Evolutionary conservation across 2,797 vertebrate genomes (phyloP).

Genomic region (Myotis planiceps): DNA sequence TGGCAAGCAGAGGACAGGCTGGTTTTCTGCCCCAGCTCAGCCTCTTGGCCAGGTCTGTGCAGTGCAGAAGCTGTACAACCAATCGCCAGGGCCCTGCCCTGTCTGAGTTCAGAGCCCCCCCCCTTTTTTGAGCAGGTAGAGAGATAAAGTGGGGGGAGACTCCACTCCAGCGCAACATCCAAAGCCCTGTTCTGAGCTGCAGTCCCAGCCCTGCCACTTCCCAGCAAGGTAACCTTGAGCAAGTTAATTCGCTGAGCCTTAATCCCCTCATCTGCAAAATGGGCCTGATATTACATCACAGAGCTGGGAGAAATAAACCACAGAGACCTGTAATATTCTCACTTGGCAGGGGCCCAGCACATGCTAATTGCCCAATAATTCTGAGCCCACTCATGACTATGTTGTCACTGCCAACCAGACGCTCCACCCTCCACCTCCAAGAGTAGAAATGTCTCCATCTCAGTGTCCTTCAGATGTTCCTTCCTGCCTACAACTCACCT

Average conservation of each 20-base stretch:
- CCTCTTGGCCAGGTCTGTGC: not conserved
- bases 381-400: not conserved
- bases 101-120: not conserved
- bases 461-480: accelerated
- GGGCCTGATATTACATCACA: not conserved
- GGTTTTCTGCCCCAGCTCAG: not conserved
- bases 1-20: not conserved
- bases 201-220: not conserved
- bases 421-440: not conserved
- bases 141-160: not conserved
- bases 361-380: not conserved
- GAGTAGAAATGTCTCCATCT: not conserved
- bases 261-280: not conserved
- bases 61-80: accelerated
- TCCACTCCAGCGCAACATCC: accelerated
- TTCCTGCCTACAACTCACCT: not conserved
- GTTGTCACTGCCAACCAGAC: not conserved
- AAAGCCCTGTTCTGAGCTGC: not conserved
- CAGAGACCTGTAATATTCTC: not conserved
- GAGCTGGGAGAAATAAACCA: not conserved
- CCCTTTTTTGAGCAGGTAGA: not conserved
- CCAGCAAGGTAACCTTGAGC: not conserved
- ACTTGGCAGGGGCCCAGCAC: not conserved
- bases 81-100: accelerated
- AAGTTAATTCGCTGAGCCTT: not conserved